These are phyloP conservation scores for Drosophila mauritiana DNA, from an alignment of 1,140 invertebrate genomes.

Conservation along the genomic window DNA sequence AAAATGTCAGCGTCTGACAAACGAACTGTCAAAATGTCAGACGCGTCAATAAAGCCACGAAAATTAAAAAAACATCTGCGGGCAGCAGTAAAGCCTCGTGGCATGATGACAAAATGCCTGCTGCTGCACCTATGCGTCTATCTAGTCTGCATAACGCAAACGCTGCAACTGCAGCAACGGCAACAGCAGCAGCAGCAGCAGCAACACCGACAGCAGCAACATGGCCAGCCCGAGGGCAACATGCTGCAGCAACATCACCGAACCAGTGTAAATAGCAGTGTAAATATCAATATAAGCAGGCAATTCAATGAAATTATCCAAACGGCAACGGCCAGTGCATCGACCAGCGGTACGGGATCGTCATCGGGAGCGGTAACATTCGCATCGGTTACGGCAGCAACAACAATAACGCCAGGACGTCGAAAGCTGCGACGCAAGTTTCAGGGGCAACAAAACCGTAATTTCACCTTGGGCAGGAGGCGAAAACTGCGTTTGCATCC, in stretches of 20 bases:
- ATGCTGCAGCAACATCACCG: slow-evolving; percentile 72
- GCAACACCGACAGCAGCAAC: slow-evolving; percentile 42
- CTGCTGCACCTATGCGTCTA: slow-evolving; percentile 70
- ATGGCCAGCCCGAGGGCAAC: slow-evolving; percentile 65
- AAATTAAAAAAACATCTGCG: slow-evolving; percentile 38
- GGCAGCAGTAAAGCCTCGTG: slow-evolving; percentile 12
- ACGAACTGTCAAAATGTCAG: slow-evolving; percentile 82
- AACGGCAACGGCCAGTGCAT: slow-evolving; percentile 51
- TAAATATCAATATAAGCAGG: slow-evolving; percentile 80
- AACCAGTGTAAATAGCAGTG: slow-evolving; percentile 83
- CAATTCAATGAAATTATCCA: slow-evolving; percentile 83
- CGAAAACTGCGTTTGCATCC: slow-evolving; percentile 60
- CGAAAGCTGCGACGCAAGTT: slow-evolving; percentile 72
- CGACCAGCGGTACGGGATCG: slow-evolving; percentile 6
- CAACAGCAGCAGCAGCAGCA: slow-evolving; percentile 45
- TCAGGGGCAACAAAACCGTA: slow-evolving; percentile 33
- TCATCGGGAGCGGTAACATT: slow-evolving; percentile 25
- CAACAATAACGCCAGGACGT: slow-evolving; percentile 49
- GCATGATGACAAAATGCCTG: slow-evolving; percentile 16
- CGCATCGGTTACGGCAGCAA: slow-evolving; percentile 31
- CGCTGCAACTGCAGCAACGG: slow-evolving; percentile 45
- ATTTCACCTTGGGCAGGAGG: slow-evolving; percentile 50
- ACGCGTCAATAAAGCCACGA: slow-evolving; percentile 52
- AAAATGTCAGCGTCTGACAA: slow-evolving; percentile 72
- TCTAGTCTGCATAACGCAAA: slow-evolving; percentile 72